Conservation (phyloP, 2,113 vertebrate species). For the Oreochromis spilurus region DNA sequence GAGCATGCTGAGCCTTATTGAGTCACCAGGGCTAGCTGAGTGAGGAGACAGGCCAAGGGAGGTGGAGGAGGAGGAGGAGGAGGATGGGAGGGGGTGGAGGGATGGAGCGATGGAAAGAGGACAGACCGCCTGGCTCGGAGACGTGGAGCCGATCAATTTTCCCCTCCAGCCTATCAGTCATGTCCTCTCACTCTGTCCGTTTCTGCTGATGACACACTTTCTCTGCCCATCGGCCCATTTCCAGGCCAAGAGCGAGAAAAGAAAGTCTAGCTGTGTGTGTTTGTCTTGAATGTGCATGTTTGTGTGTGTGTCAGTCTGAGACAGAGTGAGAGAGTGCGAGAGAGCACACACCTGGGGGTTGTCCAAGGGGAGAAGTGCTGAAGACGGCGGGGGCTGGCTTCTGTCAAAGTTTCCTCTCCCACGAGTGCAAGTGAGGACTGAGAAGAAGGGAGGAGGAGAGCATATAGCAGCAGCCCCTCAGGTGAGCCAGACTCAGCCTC, state of each 20-base stretch:
- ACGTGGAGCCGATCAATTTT: conserved; percentile 71
- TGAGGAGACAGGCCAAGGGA: conserved; percentile 33
- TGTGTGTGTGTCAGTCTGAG: conserved; percentile 36
- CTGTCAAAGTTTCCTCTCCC: conserved; percentile 54
- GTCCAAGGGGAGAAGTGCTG: conserved; percentile 11
- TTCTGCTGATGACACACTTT: conserved; percentile 75
- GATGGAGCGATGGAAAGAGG: conserved; percentile 43
- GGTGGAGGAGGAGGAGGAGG: not conserved
- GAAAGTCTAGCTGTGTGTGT: conserved; percentile 31
- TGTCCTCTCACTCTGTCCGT: conserved; percentile 63
- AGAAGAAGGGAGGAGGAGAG: conserved; percentile 4
- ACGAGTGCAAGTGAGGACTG: not conserved
- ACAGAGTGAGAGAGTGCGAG: not conserved
- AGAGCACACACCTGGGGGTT: conserved; percentile 34
- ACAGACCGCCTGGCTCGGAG: conserved; percentile 44
- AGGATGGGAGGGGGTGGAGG: not conserved
- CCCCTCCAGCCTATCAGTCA: conserved; percentile 70
- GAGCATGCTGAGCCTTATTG: conserved; percentile 79
- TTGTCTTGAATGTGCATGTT: conserved; percentile 8
- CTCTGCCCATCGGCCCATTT: conserved; percentile 68
- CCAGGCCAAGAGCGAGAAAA: conserved; percentile 42
- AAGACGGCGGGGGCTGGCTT: conserved; percentile 2
- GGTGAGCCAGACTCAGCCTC: conserved; percentile 85
- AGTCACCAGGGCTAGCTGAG: conserved; percentile 78
- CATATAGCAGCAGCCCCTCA: conserved; percentile 43